Evolutionary conservation across 2,888 invertebrate genomes (phyloP), one percentile per base, ranked within the genome.

Genomic region (Dryobotodes eremita): DNA sequence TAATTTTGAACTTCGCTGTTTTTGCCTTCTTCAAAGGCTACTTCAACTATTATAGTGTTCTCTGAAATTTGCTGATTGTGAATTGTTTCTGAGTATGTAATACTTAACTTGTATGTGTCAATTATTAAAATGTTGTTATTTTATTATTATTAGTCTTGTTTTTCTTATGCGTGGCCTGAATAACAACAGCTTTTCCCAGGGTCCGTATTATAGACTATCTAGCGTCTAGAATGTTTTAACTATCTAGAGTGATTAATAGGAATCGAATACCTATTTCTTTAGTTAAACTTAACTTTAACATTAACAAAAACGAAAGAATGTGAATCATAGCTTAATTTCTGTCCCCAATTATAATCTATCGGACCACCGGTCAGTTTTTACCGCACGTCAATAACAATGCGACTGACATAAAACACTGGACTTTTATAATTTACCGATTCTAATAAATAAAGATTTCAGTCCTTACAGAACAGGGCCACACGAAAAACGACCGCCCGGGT

Each of bases 371-470:
- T 57, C 53, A 79, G 84, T 94, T 94, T 95, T 95, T 95, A 91
- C 87, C 70, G 75, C 71, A 84, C 82, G 86, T 91, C 93, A 93
- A 92, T 93, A 92, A 94, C 92, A 94, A 94, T 94, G 94, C 93
- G 91, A 88, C 85, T 86, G 89, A 91, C 91, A 94, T 94, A 95
- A 95, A 95, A 95, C 94, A 94, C 92, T 89, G 86, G 89, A 92
- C 91, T 93, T 94, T 95, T 94, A 95, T 95, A 95, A 95, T 95
- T 95, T 95, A 94, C 94, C 92, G 94, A 93, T 94, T 94, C 96
- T 96, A 96, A 96, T 97, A 97, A 96, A 97, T 96, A 97, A 97
- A 96, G 96, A 96, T 96, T 96, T 96, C 91, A 94, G 94, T 91
- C 92, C 92, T 92, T 94, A 94, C 92, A 92, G 92, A 92, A 91